Conservation (phyloP, 2,797 vertebrate genomes). For the Xiphophorus birchmanni region DNA sequence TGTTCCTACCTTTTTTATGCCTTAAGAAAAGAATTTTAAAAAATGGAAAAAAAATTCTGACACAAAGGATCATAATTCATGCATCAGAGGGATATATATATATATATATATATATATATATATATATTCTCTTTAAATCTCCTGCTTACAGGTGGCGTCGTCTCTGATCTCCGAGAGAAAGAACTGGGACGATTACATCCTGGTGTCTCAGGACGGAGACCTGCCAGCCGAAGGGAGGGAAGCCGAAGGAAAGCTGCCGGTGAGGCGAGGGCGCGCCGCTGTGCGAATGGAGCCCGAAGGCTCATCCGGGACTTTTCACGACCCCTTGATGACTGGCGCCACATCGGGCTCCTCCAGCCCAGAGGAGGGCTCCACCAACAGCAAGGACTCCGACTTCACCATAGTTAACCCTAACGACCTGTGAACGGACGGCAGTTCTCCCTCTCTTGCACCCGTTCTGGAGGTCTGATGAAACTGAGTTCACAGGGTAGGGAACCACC, state of each 20-base stretch:
- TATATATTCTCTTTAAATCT: not conserved
- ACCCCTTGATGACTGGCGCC: slow-evolving; percentile 87
- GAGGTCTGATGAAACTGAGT: slow-evolving; percentile 36
- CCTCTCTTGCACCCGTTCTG: slow-evolving; percentile 7
- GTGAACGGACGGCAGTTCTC: slow-evolving; percentile 56
- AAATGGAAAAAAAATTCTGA: too few species aligned
- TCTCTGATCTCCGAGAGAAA: slow-evolving; percentile 73
- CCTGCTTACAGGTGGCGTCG: slow-evolving; percentile 32
- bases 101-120: too few species aligned
- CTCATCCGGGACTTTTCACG: slow-evolving; percentile 79
- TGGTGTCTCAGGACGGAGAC: slow-evolving; percentile 89
- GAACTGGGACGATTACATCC: slow-evolving; percentile 91
- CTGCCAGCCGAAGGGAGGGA: slow-evolving; percentile 59
- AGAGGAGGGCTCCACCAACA: slow-evolving; percentile 92
- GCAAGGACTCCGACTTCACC: slow-evolving; percentile 98
- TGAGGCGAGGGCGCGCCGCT: slow-evolving; percentile 54
- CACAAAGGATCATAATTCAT: too few species aligned
- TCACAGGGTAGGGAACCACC: slow-evolving; percentile 14
- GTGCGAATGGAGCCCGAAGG: slow-evolving; percentile 77
- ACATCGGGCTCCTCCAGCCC: slow-evolving; percentile 91
- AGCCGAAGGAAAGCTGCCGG: slow-evolving; percentile 39
- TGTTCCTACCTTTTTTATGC: too few species aligned
- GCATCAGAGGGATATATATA: too few species aligned
- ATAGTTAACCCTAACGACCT: slow-evolving; percentile 93
- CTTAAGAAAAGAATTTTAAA: too few species aligned